Evolutionary conservation across 2,113 vertebrate genomes (phyloP).

Genomic region (Anguilla rostrata): DNA sequence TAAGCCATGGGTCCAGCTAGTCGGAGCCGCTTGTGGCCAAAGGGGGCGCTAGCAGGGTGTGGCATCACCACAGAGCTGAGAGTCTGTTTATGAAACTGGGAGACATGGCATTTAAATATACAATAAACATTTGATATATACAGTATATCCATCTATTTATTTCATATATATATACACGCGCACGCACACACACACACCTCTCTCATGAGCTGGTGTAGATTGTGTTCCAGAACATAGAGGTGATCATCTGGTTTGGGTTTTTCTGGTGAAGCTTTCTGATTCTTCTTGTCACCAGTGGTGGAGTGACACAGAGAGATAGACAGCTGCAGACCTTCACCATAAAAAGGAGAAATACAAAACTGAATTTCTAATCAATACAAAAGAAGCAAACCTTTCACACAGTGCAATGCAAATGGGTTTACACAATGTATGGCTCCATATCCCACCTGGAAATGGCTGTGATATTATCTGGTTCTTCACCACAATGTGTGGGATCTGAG

Average conservation of each 20-base stretch:
- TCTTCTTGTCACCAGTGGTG: conserved; percentile 84
- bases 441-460: conserved; percentile 92
- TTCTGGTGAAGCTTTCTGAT: conserved; percentile 77
- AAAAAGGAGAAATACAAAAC: not conserved
- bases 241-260: conserved; percentile 88
- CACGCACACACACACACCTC: conserved; percentile 73
- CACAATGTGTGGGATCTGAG: conserved; percentile 96
- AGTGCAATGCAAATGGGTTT: not conserved
- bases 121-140: not conserved
- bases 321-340: conserved; percentile 81
- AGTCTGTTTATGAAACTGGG: conserved; percentile 95
- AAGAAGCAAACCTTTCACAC: not conserved
- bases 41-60: conserved; percentile 90
- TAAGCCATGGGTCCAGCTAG: conserved; percentile 90
- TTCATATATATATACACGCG: too few species aligned
- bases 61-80: conserved; percentile 91
- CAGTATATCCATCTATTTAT: too few species aligned
- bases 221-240: conserved; percentile 94
- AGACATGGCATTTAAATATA: not conserved
- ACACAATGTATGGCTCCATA: not conserved
- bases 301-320: conserved; percentile 96
- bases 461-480: conserved; percentile 99
- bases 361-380: not conserved
- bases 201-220: conserved; percentile 93
- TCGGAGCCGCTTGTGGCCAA: conserved; percentile 89